A percentile compares a stretch with the other conserved stretches of the same genome.
Conservation (phyloP, 2,888 invertebrate species). For the Drosophila flavopinicola region DNA sequence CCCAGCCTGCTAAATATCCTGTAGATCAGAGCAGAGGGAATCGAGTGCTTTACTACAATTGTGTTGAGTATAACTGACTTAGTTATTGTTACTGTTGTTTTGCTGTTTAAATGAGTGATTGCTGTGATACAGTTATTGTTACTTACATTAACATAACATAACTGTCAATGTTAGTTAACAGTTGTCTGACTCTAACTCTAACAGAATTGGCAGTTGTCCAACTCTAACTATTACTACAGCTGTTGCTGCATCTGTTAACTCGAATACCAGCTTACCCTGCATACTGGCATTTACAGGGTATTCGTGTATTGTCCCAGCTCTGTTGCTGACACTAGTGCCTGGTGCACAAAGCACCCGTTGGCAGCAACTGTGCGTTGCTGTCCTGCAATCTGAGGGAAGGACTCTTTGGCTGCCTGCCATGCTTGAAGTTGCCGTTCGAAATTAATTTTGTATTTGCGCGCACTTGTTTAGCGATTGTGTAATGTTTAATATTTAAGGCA, state of each 20-base stretch:
- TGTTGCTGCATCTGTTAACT: background rate
- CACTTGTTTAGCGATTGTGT: slow-evolving; percentile 34
- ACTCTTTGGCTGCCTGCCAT: slow-evolving; percentile 6
- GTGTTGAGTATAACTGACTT: too few relatives aligned
- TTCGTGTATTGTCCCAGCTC: slow-evolving; percentile 12
- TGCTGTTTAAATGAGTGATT: too few relatives aligned
- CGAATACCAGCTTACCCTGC: too few relatives aligned
- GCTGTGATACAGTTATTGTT: too few relatives aligned
- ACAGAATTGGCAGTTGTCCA: too few relatives aligned
- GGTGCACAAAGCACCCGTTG: slow-evolving; percentile 23
- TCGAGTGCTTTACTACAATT: too few relatives aligned
- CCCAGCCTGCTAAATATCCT: slow-evolving; percentile 2
- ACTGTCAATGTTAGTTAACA: too few relatives aligned
- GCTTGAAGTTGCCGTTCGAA: slow-evolving; percentile 51
- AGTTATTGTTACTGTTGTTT: too few relatives aligned
- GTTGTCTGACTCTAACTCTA: too few relatives aligned
- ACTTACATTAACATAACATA: too few relatives aligned
- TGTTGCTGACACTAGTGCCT: slow-evolving; percentile 2
- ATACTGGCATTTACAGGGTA: slow-evolving; percentile 24
- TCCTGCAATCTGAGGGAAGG: background rate
- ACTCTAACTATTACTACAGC: too few relatives aligned
- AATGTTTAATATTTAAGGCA: slow-evolving; percentile 50
- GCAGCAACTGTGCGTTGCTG: slow-evolving; percentile 10
- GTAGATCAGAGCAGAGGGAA: too few relatives aligned
- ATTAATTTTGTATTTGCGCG: slow-evolving; percentile 64